Percentiles rank a stretch among this genome's conserved stretches.
Evolutionary conservation across 2,797 vertebrate species (phyloP).

Genomic region (Nannoperca obscura): DNA sequence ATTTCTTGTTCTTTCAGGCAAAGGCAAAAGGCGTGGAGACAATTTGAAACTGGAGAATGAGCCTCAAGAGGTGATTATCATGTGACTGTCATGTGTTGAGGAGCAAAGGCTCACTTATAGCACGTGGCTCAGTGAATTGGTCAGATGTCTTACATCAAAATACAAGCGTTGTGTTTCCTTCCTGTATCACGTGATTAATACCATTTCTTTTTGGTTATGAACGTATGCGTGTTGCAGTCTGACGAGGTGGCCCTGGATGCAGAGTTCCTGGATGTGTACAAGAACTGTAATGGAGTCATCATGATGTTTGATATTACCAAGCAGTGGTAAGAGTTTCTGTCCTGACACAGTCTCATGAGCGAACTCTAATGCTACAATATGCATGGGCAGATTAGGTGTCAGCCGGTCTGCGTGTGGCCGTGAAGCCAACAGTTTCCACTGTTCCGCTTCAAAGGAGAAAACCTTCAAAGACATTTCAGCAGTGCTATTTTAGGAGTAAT

Average conservation of each 20-base stretch:
- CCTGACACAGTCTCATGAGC: constrained; percentile 10
- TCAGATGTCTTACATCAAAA: background rate
- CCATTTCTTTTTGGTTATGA: background rate
- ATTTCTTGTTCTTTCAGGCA: constrained; percentile 85
- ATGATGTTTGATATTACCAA: constrained; percentile 99
- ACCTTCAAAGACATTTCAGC: constrained; percentile 17
- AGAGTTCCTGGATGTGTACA: constrained; percentile 98
- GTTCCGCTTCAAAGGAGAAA: constrained; percentile 34
- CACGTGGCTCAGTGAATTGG: constrained; percentile 45
- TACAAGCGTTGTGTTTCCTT: background rate
- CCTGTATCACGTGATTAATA: background rate
- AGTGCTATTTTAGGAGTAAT: constrained; percentile 1
- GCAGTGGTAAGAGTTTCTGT: constrained; percentile 89
- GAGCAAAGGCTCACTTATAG: constrained; percentile 25
- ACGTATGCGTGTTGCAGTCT: constrained; percentile 78
- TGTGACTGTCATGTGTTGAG: constrained; percentile 59
- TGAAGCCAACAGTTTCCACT: constrained; percentile 15
- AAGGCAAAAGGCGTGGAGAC: constrained; percentile 94
- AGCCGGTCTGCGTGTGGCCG: constrained; percentile 32
- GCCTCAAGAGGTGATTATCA: constrained; percentile 93
- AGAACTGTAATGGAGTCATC: constrained; percentile 97
- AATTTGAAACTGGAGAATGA: constrained; percentile 97
- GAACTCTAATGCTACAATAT: constrained; percentile 63
- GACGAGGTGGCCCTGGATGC: constrained; percentile 98
- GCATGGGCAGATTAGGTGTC: constrained; percentile 68